A percentile compares a stretch with the other conserved stretches of the same genome.
Conservation (phyloP, 1,140 invertebrate genomes). For the Drosophila albomicans region DNA sequence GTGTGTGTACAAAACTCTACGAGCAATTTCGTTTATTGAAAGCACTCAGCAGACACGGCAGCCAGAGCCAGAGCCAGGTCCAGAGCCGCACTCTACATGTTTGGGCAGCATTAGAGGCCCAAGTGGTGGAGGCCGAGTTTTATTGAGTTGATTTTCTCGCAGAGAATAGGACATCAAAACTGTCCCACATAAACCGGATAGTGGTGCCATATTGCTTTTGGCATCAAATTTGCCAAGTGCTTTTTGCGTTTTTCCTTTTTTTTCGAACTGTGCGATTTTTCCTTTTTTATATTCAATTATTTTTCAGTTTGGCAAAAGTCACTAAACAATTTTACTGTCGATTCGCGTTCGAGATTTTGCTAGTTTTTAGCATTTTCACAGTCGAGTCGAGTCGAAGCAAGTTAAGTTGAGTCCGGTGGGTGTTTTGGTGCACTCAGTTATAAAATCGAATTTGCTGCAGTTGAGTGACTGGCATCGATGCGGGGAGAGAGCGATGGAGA, state of each 20-base stretch:
- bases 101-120: background rate
- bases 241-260: conserved; percentile 18
- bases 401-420: background rate
- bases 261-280: background rate
- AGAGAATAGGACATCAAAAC: conserved; percentile 30
- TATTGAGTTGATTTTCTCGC: conserved; percentile 29
- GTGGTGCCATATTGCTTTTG: conserved; percentile 53
- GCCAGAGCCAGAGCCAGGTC: background rate
- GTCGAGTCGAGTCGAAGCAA: background rate
- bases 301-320: conserved; percentile 58
- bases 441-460: conserved; percentile 77
- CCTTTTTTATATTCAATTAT: conserved; percentile 54
- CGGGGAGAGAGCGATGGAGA: background rate
- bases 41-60: conserved; percentile 27
- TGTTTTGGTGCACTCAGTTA: conserved; percentile 50
- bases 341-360: conserved; percentile 39
- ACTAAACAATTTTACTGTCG: conserved; percentile 66
- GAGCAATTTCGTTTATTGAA: conserved; percentile 74
- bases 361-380: conserved; percentile 61
- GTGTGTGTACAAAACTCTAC: conserved; percentile 29
- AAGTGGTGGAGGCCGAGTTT: conserved; percentile 9
- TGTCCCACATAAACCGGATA: conserved; percentile 33
- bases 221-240: conserved; percentile 56
- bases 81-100: conserved; percentile 28
- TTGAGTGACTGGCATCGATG: conserved; percentile 35